These are phyloP conservation scores for Tricholaema leucomelas DNA, from an alignment of 2,113 vertebrate genomes.

Conservation along the genomic window DNA sequence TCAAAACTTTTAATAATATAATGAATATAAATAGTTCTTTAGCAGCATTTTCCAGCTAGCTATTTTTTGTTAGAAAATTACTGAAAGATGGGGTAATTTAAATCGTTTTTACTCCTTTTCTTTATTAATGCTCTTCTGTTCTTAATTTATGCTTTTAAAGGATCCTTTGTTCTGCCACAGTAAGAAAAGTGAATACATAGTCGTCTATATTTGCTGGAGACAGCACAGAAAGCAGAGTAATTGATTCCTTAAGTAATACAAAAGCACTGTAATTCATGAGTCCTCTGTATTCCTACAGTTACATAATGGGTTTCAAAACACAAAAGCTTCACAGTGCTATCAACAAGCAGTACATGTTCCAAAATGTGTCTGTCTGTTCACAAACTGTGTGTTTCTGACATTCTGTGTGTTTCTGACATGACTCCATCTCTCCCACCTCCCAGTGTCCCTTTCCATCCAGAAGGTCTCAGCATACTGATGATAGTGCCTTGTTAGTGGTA, in stretches of 20 bases:
- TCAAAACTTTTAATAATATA: neutral
- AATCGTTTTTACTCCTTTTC: conserved; percentile 20
- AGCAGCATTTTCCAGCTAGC: neutral
- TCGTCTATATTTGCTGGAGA: conserved; percentile 11
- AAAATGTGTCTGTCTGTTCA: conserved; percentile 68
- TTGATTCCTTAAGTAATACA: neutral
- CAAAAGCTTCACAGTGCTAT: neutral
- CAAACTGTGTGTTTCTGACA: conserved; percentile 31
- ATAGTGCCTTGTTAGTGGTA: conserved; percentile 99
- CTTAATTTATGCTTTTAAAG: conserved; percentile 30
- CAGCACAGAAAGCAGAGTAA: conserved; percentile 18
- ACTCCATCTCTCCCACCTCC: conserved; percentile 76
- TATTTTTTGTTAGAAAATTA: neutral
- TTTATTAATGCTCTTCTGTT: conserved; percentile 10
- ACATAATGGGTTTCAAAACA: neutral
- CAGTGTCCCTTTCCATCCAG: conserved; percentile 91
- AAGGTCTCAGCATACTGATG: conserved; percentile 98
- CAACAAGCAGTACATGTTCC: conserved; percentile 20
- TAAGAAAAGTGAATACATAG: neutral
- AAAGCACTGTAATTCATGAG: neutral
- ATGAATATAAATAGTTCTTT: neutral
- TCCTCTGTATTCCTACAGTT: neutral
- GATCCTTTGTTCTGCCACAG: conserved; percentile 15
- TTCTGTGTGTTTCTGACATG: conserved; percentile 76
- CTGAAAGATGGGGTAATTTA: neutral